These are phyloP conservation scores for Pseudococcus jackbeardsleyi DNA, from an alignment of 2,888 invertebrate genomes.

Conservation along the genomic window DNA sequence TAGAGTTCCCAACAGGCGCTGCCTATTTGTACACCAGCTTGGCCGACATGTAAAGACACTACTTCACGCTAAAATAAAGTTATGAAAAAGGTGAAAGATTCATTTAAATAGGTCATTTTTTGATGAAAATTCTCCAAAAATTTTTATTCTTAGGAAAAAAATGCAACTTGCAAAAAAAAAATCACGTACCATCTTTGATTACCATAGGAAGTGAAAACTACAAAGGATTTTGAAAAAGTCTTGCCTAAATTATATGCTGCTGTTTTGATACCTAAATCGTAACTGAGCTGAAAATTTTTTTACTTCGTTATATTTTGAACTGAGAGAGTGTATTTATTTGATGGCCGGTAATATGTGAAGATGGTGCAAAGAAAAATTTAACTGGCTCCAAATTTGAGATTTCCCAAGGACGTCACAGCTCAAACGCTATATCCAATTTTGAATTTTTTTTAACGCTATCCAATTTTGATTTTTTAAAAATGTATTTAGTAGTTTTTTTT, in stretches of 20 bases:
- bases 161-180: neutral
- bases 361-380: neutral
- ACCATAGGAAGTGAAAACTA: slow-evolving; percentile 52
- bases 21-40: slow-evolving; percentile 70
- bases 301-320: neutral
- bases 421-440: no score
- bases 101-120: neutral
- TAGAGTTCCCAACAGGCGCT: slow-evolving; percentile 70
- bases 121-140: neutral
- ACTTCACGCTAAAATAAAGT: slow-evolving; percentile 69
- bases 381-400: neutral
- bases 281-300: slow-evolving; percentile 13
- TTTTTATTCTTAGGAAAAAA: neutral
- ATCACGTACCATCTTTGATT: neutral
- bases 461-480: no score
- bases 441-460: no score
- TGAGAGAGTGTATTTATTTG: neutral
- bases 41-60: slow-evolving; percentile 71
- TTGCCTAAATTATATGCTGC: slow-evolving; percentile 33
- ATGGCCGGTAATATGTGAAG: neutral
- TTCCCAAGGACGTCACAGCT: no score
- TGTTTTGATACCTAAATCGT: slow-evolving; percentile 40
- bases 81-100: neutral
- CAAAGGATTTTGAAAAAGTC: slow-evolving; percentile 29
- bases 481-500: no score